phyloP scores from a whole-genome alignment of 2,888 invertebrate species.

The Dolichomitus sp. region DNA sequence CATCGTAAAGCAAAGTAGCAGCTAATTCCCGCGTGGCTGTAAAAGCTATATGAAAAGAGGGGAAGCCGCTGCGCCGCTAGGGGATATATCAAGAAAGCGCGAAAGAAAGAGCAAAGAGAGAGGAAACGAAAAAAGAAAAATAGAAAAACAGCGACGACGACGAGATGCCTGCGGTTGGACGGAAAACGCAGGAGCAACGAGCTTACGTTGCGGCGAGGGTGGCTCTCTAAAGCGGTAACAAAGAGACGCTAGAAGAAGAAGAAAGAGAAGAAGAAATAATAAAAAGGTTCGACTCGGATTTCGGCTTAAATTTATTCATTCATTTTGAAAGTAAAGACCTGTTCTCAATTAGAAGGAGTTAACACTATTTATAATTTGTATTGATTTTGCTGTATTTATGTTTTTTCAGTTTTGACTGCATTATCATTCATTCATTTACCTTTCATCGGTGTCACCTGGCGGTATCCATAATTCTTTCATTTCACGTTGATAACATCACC shows the following conservation, averaged over 20 bases:
- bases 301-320: background rate
- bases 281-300: background rate
- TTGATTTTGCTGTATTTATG: background rate
- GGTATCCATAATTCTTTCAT: constrained; percentile 79
- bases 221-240: constrained; percentile 27
- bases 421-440: constrained; percentile 61
- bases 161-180: constrained; percentile 1
- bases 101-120: background rate
- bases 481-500: constrained; percentile 68
- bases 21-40: constrained; percentile 37
- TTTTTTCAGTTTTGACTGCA: background rate
- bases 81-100: constrained; percentile 2
- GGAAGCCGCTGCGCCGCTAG: background rate
- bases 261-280: background rate
- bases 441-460: constrained; percentile 81
- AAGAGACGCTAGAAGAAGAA: constrained; percentile 12
- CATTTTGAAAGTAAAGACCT: background rate
- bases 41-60: constrained; percentile 3
- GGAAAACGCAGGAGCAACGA: background rate
- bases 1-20: constrained; percentile 2
- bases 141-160: background rate
- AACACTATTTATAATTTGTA: background rate
- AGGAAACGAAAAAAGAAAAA: background rate
- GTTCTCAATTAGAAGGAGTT: background rate
- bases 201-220: constrained; percentile 20